These are phyloP conservation scores for Tachystola acroxantha DNA, from an alignment of 2,888 invertebrate species.

Conservation along the genomic window DNA sequence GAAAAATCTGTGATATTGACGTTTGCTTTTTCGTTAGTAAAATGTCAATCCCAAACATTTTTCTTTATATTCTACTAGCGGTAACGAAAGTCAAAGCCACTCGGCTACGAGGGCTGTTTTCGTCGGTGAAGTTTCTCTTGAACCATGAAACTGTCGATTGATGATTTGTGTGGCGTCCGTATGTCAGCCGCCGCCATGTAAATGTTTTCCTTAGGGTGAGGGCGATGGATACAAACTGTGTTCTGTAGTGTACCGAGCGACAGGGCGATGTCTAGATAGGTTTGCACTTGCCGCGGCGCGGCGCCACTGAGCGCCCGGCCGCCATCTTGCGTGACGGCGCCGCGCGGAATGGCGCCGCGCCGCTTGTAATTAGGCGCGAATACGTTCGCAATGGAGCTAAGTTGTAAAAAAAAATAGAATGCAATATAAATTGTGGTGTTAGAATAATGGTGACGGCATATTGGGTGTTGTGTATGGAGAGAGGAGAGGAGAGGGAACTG, in stretches of 20 bases:
- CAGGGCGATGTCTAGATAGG: constrained; percentile 68
- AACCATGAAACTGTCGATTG: too few species aligned
- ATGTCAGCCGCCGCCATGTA: constrained; percentile 37
- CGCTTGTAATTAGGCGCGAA: constrained; percentile 40
- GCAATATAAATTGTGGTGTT: constrained; percentile 68
- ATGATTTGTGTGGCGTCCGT: constrained; percentile 15
- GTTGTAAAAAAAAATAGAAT: constrained; percentile 64
- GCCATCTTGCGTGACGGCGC: constrained; percentile 11
- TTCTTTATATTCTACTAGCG: too few species aligned
- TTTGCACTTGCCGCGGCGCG: constrained; percentile 41
- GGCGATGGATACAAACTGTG: constrained; percentile 72
- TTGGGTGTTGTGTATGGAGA: constrained; percentile 73
- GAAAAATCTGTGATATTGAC: too few species aligned
- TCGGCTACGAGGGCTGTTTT: too few species aligned
- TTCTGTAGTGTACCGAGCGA: constrained; percentile 72
- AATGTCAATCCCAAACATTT: too few species aligned
- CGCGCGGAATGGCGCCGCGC: constrained; percentile 25
- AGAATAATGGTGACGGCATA: constrained; percentile 55
- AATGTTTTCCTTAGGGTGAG: constrained; percentile 61
- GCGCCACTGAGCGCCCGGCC: constrained; percentile 16
- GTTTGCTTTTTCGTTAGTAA: too few species aligned
- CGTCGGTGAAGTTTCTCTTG: too few species aligned
- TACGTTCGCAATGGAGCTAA: constrained; percentile 49
- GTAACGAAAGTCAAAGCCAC: too few species aligned
- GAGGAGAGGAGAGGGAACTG: constrained; percentile 36